Conservation (phyloP, 2,888 invertebrate species). For the Megastigmus dorsalis region DNA sequence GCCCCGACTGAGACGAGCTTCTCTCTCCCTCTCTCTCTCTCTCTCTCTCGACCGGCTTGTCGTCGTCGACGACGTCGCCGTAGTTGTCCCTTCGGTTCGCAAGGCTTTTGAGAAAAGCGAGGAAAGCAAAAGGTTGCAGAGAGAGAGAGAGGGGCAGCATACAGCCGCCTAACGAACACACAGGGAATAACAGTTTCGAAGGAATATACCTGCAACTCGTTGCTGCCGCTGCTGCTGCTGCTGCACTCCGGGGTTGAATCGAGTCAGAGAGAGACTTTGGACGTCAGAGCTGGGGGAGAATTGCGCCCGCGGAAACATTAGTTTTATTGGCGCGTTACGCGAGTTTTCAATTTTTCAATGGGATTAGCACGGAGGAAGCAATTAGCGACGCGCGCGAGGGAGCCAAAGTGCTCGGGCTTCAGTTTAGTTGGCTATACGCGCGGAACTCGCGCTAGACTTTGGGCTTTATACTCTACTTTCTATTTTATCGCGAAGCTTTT, state of each 20-base stretch:
- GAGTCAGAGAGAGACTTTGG: conserved; percentile 1
- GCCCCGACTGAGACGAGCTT: conserved; percentile 14
- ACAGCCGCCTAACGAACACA: conserved; percentile 2
- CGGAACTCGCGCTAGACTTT: no score
- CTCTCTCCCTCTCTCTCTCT: neutral
- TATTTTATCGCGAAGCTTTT: no score
- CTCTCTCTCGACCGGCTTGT: neutral
- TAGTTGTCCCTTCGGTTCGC: conserved; percentile 11
- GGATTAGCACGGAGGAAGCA: neutral
- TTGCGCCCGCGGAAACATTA: neutral
- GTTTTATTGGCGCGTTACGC: neutral
- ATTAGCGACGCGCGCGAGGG: no score
- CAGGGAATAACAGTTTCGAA: conserved; percentile 29
- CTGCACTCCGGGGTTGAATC: no score
- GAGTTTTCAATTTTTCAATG: conserved; percentile 21
- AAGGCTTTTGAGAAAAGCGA: neutral
- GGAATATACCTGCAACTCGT: no score
- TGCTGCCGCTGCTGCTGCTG: no score
- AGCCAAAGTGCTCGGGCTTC: neutral
- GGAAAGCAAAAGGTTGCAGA: conserved; percentile 27
- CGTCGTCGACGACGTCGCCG: neutral
- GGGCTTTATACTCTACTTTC: no score
- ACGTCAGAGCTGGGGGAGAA: no score
- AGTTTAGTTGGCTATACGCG: no score
- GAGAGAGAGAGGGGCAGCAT: conserved; percentile 55